Base-by-base conservation (phyloP, 2,888 invertebrate genomes). In the Orthonychiurus folsomi region DNA sequence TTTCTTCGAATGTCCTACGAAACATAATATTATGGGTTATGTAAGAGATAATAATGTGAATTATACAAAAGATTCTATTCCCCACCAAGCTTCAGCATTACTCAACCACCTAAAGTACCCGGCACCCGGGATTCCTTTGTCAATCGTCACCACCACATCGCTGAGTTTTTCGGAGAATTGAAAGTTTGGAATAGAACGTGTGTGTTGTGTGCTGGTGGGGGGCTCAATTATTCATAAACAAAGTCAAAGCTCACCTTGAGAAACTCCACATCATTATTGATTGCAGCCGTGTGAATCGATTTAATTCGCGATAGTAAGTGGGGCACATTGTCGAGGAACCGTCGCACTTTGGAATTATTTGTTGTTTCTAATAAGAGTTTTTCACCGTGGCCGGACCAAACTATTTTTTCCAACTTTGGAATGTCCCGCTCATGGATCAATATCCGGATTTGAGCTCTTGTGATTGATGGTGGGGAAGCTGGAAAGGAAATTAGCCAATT, bases 381-480 rank as follows among this genome's bases (percentile, higher is more conserved):
- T 63, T 86, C 82, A 1, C 93, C 94, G 75, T 93, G 89, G 0
- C 94, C 93, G 74, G 89, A 89, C 88, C 93, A 89, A 60, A 93
- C 82, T 2, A 93, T 88, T 75, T 88, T 86, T 78, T 93, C 91
- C 73, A 93, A 80, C 72, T 88, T 87, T 59, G 84, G 84, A 76
- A 93, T 83, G 78, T 93, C 91, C 77, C 89, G 85, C 78, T 93
- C 93, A 77, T 93, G 91, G 74, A 93, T 91, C 94, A 94, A 95
- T 80, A 93, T 93, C 72, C 93, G 82, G 69, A 95, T 93, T 75
- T 91, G 93, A 70, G 93, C 88, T 63, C 88, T 84, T 74, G 87
- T 89, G 74, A 90, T 85, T 75, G 74, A 90, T 85, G 75, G 65
- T 57, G 52, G 65, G 26, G 59, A 59, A 59, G 37, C 59, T 59